phyloP scores from a whole-genome alignment of 2,888 invertebrate genomes.

The Falcaria lacertinaria region DNA sequence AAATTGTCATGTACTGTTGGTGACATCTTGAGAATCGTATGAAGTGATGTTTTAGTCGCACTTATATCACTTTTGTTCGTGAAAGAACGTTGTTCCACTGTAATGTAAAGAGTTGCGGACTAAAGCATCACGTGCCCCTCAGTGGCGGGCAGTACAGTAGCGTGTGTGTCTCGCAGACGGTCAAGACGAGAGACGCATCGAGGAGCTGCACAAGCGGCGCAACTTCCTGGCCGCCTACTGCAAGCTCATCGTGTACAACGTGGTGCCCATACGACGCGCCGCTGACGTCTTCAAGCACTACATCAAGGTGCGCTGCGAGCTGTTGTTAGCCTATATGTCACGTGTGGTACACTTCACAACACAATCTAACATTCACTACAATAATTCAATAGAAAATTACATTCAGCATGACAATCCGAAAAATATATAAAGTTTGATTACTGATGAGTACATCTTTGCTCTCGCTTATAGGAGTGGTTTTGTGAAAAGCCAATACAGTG shows the following conservation, averaged over 20 bases:
- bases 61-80: not conserved
- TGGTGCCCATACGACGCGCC: slow-evolving; percentile 94
- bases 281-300: slow-evolving; percentile 98
- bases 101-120: not conserved
- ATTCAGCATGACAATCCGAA: no score
- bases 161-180: slow-evolving; percentile 80
- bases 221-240: slow-evolving; percentile 98
- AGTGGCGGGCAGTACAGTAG: not conserved
- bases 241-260: slow-evolving; percentile 98
- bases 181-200: slow-evolving; percentile 97
- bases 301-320: slow-evolving; percentile 86
- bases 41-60: not conserved
- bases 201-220: slow-evolving; percentile 96
- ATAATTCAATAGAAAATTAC: no score
- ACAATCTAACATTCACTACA: no score
- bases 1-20: not conserved
- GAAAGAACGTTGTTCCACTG: no score
- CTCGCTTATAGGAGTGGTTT: no score
- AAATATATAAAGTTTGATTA: no score
- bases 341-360: no score
- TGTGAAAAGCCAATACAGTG: no score
- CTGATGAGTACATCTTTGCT: no score
- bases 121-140: not conserved
- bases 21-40: not conserved
- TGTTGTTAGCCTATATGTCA: no score